phyloP scores from a whole-genome alignment of 1,140 invertebrate genomes.

The Tetramorium parvispinum region DNA sequence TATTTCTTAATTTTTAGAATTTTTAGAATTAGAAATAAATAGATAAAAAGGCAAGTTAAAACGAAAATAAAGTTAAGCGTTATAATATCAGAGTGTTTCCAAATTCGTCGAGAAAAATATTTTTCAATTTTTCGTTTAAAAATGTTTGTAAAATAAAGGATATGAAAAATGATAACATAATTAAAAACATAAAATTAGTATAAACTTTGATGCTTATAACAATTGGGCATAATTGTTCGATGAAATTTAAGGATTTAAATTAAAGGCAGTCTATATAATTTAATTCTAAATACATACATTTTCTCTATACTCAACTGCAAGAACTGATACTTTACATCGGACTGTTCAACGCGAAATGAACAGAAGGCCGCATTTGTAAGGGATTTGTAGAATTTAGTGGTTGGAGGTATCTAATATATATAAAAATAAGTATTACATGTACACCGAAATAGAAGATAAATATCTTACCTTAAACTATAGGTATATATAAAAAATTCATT shows the following conservation, averaged over 20 bases:
- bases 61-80: too few species aligned
- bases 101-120: not conserved
- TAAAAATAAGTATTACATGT: not conserved
- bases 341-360: not conserved
- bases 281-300: constrained; percentile 27
- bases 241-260: not conserved
- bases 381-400: not conserved
- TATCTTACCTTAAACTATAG: constrained; percentile 16
- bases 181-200: not conserved
- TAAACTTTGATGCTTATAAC: not conserved
- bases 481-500: not conserved
- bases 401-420: not conserved
- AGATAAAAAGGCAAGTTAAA: too few species aligned
- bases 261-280: not conserved
- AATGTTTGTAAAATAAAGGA: not conserved
- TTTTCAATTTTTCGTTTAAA: not conserved
- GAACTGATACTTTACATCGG: not conserved
- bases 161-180: not conserved
- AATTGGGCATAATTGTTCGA: not conserved
- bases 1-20: too few species aligned
- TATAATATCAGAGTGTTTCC: not conserved
- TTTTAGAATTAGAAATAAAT: too few species aligned
- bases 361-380: not conserved
- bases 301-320: not conserved
- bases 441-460: constrained; percentile 15